Evolutionary conservation across 2,113 vertebrate genomes (phyloP).

Genomic region (Caloenas nicobarica): DNA sequence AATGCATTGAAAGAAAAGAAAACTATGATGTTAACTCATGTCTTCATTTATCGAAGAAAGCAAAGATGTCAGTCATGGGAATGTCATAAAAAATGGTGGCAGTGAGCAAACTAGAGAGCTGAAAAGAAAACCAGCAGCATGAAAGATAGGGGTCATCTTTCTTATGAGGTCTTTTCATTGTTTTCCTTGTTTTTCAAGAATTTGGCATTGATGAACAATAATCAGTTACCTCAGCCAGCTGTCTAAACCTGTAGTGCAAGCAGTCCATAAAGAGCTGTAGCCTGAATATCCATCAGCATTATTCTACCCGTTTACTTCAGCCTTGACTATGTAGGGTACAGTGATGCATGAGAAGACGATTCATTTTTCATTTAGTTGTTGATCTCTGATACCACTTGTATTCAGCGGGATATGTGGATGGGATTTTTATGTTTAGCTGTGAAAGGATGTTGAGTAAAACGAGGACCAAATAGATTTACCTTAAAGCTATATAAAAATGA

Average conservation of each 20-base stretch:
- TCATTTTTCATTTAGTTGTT: not conserved
- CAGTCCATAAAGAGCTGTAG: not conserved
- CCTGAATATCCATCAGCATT: not conserved
- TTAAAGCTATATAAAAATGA: not conserved
- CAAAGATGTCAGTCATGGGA: not conserved
- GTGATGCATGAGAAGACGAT: not conserved
- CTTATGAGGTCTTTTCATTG: not conserved
- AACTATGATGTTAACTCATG: not conserved
- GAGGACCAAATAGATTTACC: not conserved
- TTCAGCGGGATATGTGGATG: not conserved
- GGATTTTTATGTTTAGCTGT: not conserved
- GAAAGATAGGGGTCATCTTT: not conserved
- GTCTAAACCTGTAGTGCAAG: not conserved
- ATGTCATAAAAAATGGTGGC: not conserved
- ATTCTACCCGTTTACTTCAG: not conserved
- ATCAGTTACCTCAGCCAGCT: not conserved
- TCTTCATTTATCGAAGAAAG: constrained; percentile 2
- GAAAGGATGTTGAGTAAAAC: not conserved
- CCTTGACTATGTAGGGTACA: not conserved
- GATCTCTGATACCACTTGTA: not conserved
- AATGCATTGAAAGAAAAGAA: not conserved
- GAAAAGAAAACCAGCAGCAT: not conserved
- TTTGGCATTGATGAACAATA: not conserved
- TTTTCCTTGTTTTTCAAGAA: not conserved
- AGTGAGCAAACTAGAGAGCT: not conserved